phyloP scores from a whole-genome alignment of 2,888 invertebrate genomes.

The Nomada goodeniana region DNA sequence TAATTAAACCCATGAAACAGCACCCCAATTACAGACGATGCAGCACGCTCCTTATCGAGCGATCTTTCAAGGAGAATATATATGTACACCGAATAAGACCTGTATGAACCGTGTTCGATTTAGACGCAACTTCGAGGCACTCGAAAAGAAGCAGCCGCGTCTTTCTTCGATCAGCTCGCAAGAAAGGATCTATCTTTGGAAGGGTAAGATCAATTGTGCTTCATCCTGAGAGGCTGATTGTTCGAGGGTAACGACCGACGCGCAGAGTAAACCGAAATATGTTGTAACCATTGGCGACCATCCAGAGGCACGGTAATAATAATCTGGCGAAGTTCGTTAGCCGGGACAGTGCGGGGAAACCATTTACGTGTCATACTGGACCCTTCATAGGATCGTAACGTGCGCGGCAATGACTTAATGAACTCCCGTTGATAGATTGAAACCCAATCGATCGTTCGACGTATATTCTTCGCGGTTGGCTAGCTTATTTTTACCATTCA shows the following conservation, averaged over 20 bases:
- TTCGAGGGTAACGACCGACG: conserved; percentile 79
- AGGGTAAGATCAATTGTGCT: conserved; percentile 39
- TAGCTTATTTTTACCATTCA: background rate
- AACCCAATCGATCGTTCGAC: background rate
- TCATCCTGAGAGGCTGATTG: conserved; percentile 53
- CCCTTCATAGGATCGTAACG: conserved; percentile 21
- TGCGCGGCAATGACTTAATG: conserved; percentile 62
- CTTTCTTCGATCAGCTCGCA: conserved; percentile 16
- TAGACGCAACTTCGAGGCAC: background rate
- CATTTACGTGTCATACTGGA: conserved; percentile 58
- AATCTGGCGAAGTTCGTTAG: conserved; percentile 81
- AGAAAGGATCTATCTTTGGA: conserved; percentile 54
- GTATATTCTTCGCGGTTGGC: too few relatives aligned
- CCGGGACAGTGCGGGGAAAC: conserved; percentile 68
- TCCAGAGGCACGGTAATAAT: conserved; percentile 82
- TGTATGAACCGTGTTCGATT: background rate
- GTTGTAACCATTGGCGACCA: conserved; percentile 81
- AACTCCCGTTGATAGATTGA: conserved; percentile 12
- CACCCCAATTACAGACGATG: background rate
- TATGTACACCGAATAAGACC: too few relatives aligned
- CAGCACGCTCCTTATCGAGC: background rate
- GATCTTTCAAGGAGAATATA: background rate
- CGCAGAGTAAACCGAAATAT: conserved; percentile 77
- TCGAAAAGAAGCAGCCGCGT: background rate
- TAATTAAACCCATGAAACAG: background rate